Evolutionary conservation across 2,797 vertebrate species (phyloP).

Genomic region (Myioborus melanocephalus): DNA sequence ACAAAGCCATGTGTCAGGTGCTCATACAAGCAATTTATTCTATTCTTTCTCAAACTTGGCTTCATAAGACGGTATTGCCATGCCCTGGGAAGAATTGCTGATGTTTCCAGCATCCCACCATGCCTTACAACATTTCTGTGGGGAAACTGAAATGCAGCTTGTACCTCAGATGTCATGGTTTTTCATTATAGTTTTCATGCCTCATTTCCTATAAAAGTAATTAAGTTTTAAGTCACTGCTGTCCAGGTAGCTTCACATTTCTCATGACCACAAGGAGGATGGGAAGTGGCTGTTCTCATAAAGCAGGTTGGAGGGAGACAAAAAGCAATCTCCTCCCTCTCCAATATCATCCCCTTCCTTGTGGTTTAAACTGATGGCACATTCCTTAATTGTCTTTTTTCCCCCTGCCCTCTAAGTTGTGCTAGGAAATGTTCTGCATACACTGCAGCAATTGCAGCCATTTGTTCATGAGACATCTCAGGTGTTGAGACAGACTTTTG

Average conservation of each 20-base stretch:
- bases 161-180: neutral
- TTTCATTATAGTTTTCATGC: constrained; percentile 60
- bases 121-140: neutral
- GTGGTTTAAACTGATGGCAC: neutral
- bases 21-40: neutral
- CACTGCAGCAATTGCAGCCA: neutral
- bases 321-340: neutral
- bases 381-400: neutral
- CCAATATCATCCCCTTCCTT: neutral
- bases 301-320: neutral
- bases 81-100: neutral
- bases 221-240: constrained; percentile 32
- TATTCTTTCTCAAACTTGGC: neutral
- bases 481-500: constrained; percentile 32
- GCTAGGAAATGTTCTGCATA: neutral
- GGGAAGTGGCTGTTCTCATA: neutral
- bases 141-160: constrained; percentile 12
- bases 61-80: neutral
- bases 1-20: neutral
- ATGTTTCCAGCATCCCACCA: neutral
- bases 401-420: neutral
- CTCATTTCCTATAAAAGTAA: constrained; percentile 63
- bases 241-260: constrained; percentile 28
- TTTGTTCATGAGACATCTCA: neutral
- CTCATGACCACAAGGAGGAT: constrained; percentile 2